These are phyloP conservation scores for Prunella strophiata DNA, from an alignment of 2,797 vertebrate genomes.

Conservation along the genomic window DNA sequence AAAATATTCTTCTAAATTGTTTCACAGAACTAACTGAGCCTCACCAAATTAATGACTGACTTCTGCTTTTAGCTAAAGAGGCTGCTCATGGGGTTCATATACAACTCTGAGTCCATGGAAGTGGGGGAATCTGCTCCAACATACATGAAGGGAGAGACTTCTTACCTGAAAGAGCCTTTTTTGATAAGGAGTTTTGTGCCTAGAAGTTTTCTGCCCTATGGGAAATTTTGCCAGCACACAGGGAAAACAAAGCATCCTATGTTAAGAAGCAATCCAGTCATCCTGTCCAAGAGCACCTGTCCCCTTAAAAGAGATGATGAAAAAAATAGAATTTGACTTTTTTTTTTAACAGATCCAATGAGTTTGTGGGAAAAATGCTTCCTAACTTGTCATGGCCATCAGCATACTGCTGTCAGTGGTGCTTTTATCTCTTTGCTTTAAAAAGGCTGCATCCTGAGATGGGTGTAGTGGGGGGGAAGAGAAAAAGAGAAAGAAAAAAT, in stretches of 20 bases:
- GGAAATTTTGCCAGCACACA: neutral
- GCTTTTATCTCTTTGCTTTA: conserved; percentile 42
- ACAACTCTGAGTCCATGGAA: neutral
- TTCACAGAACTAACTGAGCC: neutral
- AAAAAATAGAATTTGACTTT: neutral
- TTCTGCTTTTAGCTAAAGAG: neutral
- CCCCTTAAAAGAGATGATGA: neutral
- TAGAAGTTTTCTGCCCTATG: neutral
- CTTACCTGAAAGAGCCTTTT: neutral
- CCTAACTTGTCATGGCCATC: neutral
- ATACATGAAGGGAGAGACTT: neutral
- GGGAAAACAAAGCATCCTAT: neutral
- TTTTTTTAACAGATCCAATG: neutral
- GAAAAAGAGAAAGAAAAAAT: neutral
- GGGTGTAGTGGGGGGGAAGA: neutral
- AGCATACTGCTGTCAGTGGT: conserved; percentile 23
- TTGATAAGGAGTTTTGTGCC: neutral
- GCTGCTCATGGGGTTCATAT: rapidly evolving
- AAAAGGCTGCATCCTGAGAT: conserved; percentile 27
- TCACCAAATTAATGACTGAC: neutral
- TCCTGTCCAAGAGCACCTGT: neutral
- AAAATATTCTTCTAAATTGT: neutral
- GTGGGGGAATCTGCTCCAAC: neutral
- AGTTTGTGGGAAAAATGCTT: conserved; percentile 14
- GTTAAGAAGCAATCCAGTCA: neutral